Evolutionary conservation across 2,113 vertebrate species (phyloP).

Genomic region (Antechinus stuartii): DNA sequence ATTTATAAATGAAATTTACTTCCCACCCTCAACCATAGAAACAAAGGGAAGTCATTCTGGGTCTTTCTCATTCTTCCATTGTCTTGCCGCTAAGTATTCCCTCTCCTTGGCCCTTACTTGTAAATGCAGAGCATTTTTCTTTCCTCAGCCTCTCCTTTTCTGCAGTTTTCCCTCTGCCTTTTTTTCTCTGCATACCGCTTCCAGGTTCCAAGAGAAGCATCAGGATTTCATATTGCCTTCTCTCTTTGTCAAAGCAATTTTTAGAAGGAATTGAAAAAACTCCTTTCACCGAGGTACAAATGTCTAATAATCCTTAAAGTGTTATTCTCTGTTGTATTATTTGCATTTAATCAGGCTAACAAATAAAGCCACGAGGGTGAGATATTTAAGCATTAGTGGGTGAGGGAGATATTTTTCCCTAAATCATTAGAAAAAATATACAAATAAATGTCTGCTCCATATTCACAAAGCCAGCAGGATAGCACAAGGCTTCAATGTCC

Average conservation of each 20-base stretch:
- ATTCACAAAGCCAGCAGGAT: background rate
- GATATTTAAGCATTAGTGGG: background rate
- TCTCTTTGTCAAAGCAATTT: background rate
- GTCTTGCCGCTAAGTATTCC: background rate
- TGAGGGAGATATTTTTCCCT: background rate
- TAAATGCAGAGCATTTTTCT: background rate
- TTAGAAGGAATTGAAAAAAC: constrained; percentile 2
- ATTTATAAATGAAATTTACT: background rate
- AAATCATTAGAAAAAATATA: background rate
- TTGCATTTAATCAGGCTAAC: constrained; percentile 13
- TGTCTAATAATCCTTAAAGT: background rate
- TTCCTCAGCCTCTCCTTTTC: background rate
- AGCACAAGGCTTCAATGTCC: background rate
- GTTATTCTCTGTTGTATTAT: background rate
- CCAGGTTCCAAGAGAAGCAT: background rate
- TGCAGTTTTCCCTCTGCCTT: background rate
- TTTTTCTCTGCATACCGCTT: background rate
- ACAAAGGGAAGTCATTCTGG: background rate
- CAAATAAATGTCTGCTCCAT: background rate
- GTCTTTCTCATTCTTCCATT: background rate
- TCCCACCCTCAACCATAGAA: background rate
- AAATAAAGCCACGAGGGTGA: background rate
- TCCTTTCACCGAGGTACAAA: background rate
- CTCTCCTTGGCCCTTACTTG: background rate
- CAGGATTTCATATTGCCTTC: background rate